A percentile compares a stretch with the other conserved stretches of the same genome.
Conservation (phyloP, 2,113 vertebrate genomes). For the Dipodomys stephensi region DNA sequence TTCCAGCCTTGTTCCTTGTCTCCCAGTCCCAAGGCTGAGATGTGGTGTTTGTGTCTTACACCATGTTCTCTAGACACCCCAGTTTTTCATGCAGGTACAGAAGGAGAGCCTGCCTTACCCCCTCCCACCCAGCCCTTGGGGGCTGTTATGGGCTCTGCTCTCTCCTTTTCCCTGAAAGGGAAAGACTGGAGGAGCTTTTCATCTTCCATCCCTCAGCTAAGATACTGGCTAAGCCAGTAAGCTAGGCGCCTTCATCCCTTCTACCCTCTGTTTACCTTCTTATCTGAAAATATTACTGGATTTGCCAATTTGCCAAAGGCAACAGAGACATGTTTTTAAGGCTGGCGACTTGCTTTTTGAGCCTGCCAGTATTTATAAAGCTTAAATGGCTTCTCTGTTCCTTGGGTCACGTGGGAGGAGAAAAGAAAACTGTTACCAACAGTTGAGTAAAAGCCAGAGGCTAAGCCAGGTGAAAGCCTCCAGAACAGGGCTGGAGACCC, state of each 20-base stretch:
- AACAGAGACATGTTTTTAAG: slow-evolving; percentile 79
- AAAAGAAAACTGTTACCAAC: slow-evolving; percentile 10
- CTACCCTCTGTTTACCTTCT: slow-evolving; percentile 73
- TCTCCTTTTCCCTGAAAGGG: slow-evolving; percentile 45
- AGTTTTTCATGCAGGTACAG: background rate
- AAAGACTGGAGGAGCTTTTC: slow-evolving; percentile 24
- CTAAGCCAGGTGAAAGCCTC: background rate
- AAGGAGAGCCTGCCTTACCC: background rate
- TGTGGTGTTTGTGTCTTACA: no score
- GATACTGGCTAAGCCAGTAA: background rate
- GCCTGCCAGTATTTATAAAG: slow-evolving; percentile 66
- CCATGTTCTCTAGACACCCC: background rate
- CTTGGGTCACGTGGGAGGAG: slow-evolving; percentile 25
- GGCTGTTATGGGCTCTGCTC: background rate
- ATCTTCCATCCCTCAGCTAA: background rate
- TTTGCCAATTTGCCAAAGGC: slow-evolving; percentile 74
- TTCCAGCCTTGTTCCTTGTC: background rate
- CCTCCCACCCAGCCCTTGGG: background rate
- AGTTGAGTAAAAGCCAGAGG: slow-evolving; percentile 1
- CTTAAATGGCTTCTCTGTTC: slow-evolving; percentile 72
- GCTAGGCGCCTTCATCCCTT: slow-evolving; percentile 35
- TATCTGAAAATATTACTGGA: slow-evolving; percentile 76
- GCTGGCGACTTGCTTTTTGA: slow-evolving; percentile 64
- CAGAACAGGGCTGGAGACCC: background rate
- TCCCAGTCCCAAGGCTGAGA: background rate